These are phyloP conservation scores for Cheilosia vernalis DNA, from an alignment of 2,888 invertebrate genomes.

Conservation along the genomic window DNA sequence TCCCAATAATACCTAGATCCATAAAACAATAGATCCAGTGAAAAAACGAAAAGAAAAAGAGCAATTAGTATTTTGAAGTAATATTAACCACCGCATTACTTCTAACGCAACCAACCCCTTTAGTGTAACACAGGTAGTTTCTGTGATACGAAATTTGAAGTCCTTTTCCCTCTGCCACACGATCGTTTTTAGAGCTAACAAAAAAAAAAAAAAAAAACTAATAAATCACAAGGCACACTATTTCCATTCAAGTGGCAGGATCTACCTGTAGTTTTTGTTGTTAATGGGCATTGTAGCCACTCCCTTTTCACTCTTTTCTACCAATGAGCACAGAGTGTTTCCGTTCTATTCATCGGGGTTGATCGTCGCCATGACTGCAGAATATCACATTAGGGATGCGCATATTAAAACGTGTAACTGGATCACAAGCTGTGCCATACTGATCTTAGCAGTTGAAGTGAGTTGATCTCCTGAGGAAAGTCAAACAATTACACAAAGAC, in stretches of 20 bases:
- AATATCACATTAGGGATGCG: conserved; percentile 34
- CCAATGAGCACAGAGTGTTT: conserved; percentile 47
- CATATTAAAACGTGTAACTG: conserved; percentile 39
- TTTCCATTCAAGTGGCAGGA: conserved; percentile 29
- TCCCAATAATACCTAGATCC: background rate
- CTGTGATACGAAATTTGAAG: conserved; percentile 9
- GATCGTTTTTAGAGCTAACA: conserved; percentile 3
- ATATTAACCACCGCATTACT: conserved; percentile 16
- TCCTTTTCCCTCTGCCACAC: conserved; percentile 18
- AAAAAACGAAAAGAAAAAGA: conserved; percentile 44
- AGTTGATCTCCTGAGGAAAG: conserved; percentile 49
- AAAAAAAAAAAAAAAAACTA: conserved; percentile 6
- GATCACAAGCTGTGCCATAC: conserved; percentile 43
- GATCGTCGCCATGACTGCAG: conserved; percentile 49
- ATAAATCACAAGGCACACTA: conserved; percentile 4
- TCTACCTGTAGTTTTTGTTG: conserved; percentile 38
- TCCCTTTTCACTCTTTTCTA: conserved; percentile 30
- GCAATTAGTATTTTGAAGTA: conserved; percentile 32
- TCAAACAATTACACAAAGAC: conserved; percentile 10
- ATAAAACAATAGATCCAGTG: conserved; percentile 23
- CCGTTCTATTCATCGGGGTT: conserved; percentile 32
- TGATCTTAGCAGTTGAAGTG: conserved; percentile 44
- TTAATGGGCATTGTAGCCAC: conserved; percentile 32
- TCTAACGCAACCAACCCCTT: conserved; percentile 4
- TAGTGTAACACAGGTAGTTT: conserved; percentile 21